Evolutionary conservation across 2,888 invertebrate genomes (phyloP), one percentile per base, ranked within the genome.

Genomic region (Eueremaeus valkanovi): DNA sequence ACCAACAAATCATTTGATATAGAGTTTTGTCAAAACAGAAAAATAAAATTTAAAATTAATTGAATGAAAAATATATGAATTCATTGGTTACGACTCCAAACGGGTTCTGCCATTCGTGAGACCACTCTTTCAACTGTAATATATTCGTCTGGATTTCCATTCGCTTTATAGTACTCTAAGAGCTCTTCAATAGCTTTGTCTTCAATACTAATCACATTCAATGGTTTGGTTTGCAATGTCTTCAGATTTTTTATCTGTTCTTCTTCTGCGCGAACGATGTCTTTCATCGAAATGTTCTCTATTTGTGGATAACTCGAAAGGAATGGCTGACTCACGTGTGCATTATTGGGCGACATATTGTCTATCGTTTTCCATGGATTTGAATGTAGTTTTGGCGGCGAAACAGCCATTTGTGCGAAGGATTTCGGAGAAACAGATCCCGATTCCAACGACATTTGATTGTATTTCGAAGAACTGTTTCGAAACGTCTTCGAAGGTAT

Each of bases 101-200:
- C 63, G 36, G 78, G 78, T 74, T 72, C 75, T 21, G 75, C 76
- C 36, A 76, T 73, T 29, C 73, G 75, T 61, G 61, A n/a, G 3
- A 33, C 31, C 21, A 90, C 89, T 73, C 90, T 85, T 76, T 87
- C 85, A 33, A 92, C 89, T 1, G 88, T 88, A 74, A 93, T 90
- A 73, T 87, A 83, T 83, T 92, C 92, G 80, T 92, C 91, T 58
- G 87, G 87, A 36, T 88, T 82, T 42, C 89, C 88, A 76, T 88
- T 88, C 0, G 88, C 87, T 80, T 89, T 89, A 84, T 93, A 93
- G 82, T 90, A 90, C 76, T 86, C 85, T 75, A 88, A 86, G 76
- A 94, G 83, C 79, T 93, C 92, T 77, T 90, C 89, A 79, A 94
- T 92, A 0, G 93, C 93, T 82, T 88, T 89, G 82, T 94, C 93